Percentiles rank a stretch among this genome's conserved stretches.
Conservation (phyloP, 2,888 invertebrate species). For the Falcaria lacertinaria region DNA sequence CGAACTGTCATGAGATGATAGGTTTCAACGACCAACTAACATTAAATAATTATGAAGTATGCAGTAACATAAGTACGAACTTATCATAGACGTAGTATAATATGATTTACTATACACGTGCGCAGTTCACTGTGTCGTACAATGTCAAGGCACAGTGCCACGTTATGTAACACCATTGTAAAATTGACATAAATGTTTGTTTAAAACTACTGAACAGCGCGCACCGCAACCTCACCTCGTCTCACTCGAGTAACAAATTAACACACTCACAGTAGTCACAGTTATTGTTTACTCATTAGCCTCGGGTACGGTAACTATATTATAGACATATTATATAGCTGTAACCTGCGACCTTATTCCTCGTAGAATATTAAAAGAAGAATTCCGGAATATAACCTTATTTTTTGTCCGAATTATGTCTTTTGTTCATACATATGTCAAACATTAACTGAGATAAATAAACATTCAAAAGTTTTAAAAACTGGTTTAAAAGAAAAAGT, state of each 20-base stretch:
- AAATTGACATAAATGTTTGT: constrained; percentile 65
- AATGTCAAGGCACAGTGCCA: constrained; percentile 69
- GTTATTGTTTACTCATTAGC: background rate
- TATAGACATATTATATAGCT: background rate
- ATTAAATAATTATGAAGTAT: too few relatives aligned
- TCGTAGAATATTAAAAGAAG: too few relatives aligned
- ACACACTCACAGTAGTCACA: background rate
- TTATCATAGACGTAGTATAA: constrained; percentile 30
- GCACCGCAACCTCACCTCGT: constrained; percentile 17
- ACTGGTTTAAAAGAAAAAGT: too few relatives aligned
- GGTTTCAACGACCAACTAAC: too few relatives aligned
- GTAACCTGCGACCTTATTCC: too few relatives aligned
- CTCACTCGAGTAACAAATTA: background rate
- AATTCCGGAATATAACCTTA: too few relatives aligned
- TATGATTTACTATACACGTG: constrained; percentile 72
- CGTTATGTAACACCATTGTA: constrained; percentile 68
- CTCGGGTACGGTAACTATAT: background rate
- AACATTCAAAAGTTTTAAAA: too few relatives aligned
- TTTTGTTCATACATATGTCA: too few relatives aligned
- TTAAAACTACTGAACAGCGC: constrained; percentile 39
- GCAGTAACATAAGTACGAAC: background rate
- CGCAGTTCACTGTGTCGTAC: constrained; percentile 62
- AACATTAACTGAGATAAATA: too few relatives aligned
- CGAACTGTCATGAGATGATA: too few relatives aligned
- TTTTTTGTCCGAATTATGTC: too few relatives aligned